Evolutionary conservation across 2,888 invertebrate species (phyloP).

Genomic region (Cantharis flavilabris): DNA sequence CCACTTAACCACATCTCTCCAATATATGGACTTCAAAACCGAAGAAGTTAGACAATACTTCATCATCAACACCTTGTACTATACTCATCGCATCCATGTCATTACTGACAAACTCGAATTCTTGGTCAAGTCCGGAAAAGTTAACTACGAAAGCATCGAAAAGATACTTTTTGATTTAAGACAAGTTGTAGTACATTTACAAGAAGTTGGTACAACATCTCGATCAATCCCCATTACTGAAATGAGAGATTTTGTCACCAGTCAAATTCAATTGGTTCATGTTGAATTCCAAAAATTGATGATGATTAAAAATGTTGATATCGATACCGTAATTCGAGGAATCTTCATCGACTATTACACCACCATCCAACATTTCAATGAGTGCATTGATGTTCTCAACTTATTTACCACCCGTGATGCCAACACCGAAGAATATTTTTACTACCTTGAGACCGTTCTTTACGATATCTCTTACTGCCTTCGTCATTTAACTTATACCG

Average conservation of each 20-base stretch:
- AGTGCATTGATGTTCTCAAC: slow-evolving; percentile 6
- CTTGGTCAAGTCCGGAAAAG: neutral
- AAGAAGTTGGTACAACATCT: slow-evolving; percentile 8
- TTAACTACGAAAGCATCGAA: neutral
- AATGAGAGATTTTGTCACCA: slow-evolving; percentile 7
- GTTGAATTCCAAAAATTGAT: slow-evolving; percentile 17
- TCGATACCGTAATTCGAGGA: neutral
- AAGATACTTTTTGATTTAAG: neutral
- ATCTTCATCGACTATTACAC: slow-evolving; percentile 13
- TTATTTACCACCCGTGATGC: neutral
- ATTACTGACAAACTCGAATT: slow-evolving; percentile 12
- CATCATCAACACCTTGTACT: slow-evolving; percentile 6
- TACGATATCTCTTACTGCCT: slow-evolving; percentile 2
- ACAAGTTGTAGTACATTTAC: slow-evolving; percentile 4
- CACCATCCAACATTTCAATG: slow-evolving; percentile 7
- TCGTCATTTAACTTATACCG: neutral
- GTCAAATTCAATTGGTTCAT: slow-evolving; percentile 3
- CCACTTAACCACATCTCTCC: slow-evolving; percentile 6
- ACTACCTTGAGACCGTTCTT: slow-evolving; percentile 4
- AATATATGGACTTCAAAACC: neutral
- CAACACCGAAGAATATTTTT: neutral
- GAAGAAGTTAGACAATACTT: slow-evolving; percentile 11
- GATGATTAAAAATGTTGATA: neutral
- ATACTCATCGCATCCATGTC: slow-evolving; percentile 2
- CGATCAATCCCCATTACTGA: neutral